Base-by-base conservation (phyloP, 2,888 invertebrate genomes). In the Cheiracanthium punctorium region DNA sequence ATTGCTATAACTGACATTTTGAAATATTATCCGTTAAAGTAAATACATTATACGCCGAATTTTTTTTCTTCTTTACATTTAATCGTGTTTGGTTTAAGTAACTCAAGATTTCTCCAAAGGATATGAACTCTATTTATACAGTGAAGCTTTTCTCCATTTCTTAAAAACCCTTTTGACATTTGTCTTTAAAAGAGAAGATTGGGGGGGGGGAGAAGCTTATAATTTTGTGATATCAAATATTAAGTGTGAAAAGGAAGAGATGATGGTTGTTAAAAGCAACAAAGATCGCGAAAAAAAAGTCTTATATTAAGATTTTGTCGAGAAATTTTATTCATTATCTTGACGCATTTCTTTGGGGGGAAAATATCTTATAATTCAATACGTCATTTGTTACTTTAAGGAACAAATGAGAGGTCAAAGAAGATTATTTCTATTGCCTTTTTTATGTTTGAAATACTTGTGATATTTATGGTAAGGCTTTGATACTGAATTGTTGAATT, bases 1-100 rank as follows among this genome's bases (percentile, higher is more conserved):
- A 85, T 85, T 85, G 84, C 69, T 85, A 85, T 80, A 85, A 85
- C 77, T 85, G 84, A 85, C 84, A 85, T 33, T 79, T 79, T 85
- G 84, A 85, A 79, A 79, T 85, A 85, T 85, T 85, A 85, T 79
- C 84, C 70, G 41, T 43, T 37, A 65, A 76, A 76, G 67, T 82
- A 82, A 82, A 82, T 82, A 82, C 82, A 82, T 82, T 82, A 82
- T 52, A 48, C 52, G 43, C 41, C 58, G 43, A 64, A 65, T 29
- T 43, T 75, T 75, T 70, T 41, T 69, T 24, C 28, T 65, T 30
- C 20, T 65, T 64, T 32, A 29, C 33, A 58, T 48, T 74, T 85
- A 85, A 85, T 85, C 84, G 67, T 67, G 79, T 85, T 85, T 73
- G 74, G 77, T 79, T 74, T 69, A 82, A 84, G 73, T 72, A 79